Percentiles rank a stretch among this genome's conserved stretches.
Conservation (phyloP, 2,113 vertebrate genomes). For the Camelus bactrianus region DNA sequence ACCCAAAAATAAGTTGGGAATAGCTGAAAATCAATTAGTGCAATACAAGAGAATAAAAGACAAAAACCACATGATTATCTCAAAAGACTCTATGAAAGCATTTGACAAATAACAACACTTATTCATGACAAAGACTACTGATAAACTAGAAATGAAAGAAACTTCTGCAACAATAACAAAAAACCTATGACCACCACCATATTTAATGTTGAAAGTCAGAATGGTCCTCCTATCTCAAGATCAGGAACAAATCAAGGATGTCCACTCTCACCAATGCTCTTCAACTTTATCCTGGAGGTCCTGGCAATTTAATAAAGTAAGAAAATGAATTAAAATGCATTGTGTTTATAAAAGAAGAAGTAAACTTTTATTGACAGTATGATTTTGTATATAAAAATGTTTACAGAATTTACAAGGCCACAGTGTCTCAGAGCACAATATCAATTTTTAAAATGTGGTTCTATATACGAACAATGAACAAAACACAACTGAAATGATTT, state of each 20-base stretch:
- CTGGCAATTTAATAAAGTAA: neutral
- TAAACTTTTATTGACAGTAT: neutral
- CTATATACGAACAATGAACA: neutral
- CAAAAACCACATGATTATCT: neutral
- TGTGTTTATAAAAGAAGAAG: neutral
- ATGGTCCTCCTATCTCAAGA: neutral
- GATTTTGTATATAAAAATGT: neutral
- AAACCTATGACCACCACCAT: neutral
- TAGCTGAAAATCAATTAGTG: neutral
- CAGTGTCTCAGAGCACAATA: neutral
- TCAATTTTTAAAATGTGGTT: neutral
- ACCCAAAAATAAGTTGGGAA: neutral
- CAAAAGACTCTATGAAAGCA: neutral
- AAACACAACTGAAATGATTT: neutral
- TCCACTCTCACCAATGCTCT: no score
- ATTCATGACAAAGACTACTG: neutral
- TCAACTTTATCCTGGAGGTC: neutral
- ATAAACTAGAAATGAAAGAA: neutral
- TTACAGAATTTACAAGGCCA: neutral
- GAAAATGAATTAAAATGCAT: neutral
- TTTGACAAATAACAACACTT: neutral
- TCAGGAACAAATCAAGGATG: neutral
- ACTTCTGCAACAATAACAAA: neutral
- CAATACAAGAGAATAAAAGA: neutral
- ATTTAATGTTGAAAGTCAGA: neutral